Percentiles rank a stretch among this genome's conserved stretches.
Evolutionary conservation across 1,140 invertebrate genomes (phyloP).

Genomic region (Dendroctonus ponderosae): DNA sequence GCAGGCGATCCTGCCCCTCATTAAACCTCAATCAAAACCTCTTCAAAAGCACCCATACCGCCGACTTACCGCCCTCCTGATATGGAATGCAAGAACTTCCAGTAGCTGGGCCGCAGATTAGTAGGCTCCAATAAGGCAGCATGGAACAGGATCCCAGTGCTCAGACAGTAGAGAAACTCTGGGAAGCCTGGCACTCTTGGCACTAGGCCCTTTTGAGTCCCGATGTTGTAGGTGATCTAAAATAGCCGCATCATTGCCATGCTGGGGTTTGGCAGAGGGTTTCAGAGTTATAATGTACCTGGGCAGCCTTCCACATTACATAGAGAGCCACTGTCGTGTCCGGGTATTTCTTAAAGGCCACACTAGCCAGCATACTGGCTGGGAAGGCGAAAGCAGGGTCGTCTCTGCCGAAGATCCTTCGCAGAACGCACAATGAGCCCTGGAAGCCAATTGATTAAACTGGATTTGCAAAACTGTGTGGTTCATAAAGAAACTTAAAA

Average conservation of each 20-base stretch:
- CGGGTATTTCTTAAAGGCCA: conserved; percentile 63
- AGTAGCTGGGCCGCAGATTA: conserved; percentile 77
- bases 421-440: conserved; percentile 60
- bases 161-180: conserved; percentile 72
- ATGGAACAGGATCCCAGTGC: conserved; percentile 78
- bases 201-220: conserved; percentile 57
- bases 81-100: conserved; percentile 74
- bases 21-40: not conserved
- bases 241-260: conserved; percentile 31
- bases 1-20: conserved; percentile 54
- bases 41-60: conserved; percentile 2
- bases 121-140: conserved; percentile 76
- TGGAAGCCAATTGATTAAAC: conserved; percentile 47
- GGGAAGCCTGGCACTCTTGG: conserved; percentile 63
- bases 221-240: conserved; percentile 63
- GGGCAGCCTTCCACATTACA: conserved; percentile 70
- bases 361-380: conserved; percentile 63
- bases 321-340: conserved; percentile 69
- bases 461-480: not conserved
- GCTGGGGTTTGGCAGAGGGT: not conserved
- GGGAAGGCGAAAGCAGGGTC: conserved; percentile 61
- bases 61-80: conserved; percentile 68
- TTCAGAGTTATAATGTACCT: conserved; percentile 52
- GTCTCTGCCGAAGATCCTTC: conserved; percentile 58
- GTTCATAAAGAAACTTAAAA: too few relatives aligned